Evolutionary conservation across 1,140 invertebrate species (phyloP), one percentile per base, ranked within the genome.

Genomic region (Centruroides sculpturatus): DNA sequence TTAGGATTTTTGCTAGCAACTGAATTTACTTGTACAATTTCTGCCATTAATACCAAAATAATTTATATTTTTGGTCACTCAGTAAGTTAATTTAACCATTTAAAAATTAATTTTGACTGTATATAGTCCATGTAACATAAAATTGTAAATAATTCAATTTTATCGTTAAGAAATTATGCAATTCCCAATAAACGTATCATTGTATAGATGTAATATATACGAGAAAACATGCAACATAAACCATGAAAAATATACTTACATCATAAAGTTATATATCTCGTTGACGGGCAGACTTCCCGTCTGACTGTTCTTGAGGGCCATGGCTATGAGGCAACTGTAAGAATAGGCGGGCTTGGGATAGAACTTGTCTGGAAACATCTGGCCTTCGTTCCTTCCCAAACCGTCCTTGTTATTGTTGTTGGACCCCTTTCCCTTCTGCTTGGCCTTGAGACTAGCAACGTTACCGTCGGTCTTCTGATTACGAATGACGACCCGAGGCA

Each of bases 221-320:
- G 23, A 23, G 23, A 23, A 23, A 23, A 23, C 23, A 1, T 23
- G 23, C 0, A 23, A 23, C 23, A 23, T 23, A 23, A 23, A 23
- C 23, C 23, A 23, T 23, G 13, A 56, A 60, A 50, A 50, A 23
- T 52, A 62, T 63, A 82, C 85, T 83, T 77, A 92, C 89, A 89
- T 97, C 85, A 98, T 96, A 72, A 98, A 98, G 73, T 91, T 94
- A 74, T 98, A 98, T 64, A 98, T 98, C 78, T 98, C 94, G 7
- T 92, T 95, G 7, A 98, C 94, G 3, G 94, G 94, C 67, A 98
- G 75, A 68, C 89, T 92, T 55, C 94, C 94, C 58, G 86, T 87
- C 66, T 85, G 81, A 57, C 92, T 96, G 72, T 98, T 98, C 75
- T 97, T 98, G 55, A 98, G 76, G 3, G 95, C 92, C 86, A 98